Evolutionary conservation across 1,140 invertebrate genomes (phyloP).

Genomic region (Diuraphis noxia): DNA sequence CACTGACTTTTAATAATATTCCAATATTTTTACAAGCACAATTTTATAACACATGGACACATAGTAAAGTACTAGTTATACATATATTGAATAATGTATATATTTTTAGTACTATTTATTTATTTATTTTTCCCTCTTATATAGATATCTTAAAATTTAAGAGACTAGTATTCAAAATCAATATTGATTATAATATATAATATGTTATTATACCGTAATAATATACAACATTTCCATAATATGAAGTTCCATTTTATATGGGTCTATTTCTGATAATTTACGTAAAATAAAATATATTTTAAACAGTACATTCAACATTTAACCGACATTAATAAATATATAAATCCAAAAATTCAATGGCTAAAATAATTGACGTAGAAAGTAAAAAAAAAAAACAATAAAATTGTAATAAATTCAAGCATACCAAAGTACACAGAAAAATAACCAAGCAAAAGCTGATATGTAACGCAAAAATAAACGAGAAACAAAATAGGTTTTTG

Average conservation of each 20-base stretch:
- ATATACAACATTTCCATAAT: neutral
- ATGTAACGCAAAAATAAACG: constrained; percentile 19
- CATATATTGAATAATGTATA: neutral
- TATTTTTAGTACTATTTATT: neutral
- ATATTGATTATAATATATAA: neutral
- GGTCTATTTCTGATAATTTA: neutral
- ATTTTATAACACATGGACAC: neutral
- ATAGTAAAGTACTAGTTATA: too few species aligned
- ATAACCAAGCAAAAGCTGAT: constrained; percentile 8
- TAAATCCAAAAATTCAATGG: constrained; percentile 14
- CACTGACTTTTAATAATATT: constrained; percentile 1
- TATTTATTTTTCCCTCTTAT: neutral
- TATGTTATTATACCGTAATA: neutral
- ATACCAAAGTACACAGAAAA: neutral
- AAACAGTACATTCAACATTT: constrained; percentile 19
- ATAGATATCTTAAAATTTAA: neutral
- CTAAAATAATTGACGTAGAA: constrained; percentile 9
- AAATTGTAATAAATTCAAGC: neutral
- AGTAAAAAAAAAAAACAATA: neutral
- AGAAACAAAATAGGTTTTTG: neutral
- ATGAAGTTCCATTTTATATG: neutral
- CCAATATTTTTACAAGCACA: neutral
- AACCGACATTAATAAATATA: constrained; percentile 34
- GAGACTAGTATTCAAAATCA: constrained; percentile 24
- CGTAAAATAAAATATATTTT: constrained; percentile 19